Evolutionary conservation across 2,888 invertebrate genomes (phyloP), one percentile per base, ranked within the genome.

Genomic region (Sinohyriopsis cumingii): DNA sequence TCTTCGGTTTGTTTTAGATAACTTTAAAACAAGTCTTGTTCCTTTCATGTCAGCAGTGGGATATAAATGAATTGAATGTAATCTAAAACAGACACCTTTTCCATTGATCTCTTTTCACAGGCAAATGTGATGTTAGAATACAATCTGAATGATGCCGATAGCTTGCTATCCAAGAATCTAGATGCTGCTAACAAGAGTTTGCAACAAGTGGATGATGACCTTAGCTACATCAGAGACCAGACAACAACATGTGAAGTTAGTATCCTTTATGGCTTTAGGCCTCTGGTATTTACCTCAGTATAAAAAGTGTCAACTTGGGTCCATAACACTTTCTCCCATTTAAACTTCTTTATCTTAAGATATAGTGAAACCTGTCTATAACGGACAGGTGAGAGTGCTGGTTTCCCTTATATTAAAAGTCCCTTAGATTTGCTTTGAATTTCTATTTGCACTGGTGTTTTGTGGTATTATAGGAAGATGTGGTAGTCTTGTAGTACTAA

Each of bases 51-150:
- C 15, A 9, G 6, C 22, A n/a, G 12, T 9, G 62, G 28, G 25
- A 24, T 25, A 9, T 61, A 9, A n/a, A n/a, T n/a, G n/a, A 20
- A 9, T 15, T 22, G 6, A 62, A 9, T 33, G n/a, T 63, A 22
- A 5, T n/a, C 3, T 28, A n/a, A 19, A 28, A 53, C 54, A 24
- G 19, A 22, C 12, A 22, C 60, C 28, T 55, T 28, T 33, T 28
- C 15, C 25, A 22, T 65, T 18, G 62, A 63, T 63, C 60, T 69
- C 28, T 24, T 54, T 61, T 74, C 80, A 22, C 77, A 92, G 91
- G 92, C 98, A 4, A 98, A 98, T 92, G 97, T 98, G 7, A 99
- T 99, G 98, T 91, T 99, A 85, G 98, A 99, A 91, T 99, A 98
- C 91, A 93, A 94, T 45, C 91, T 98, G 81, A 94, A 95, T 79